Evolutionary conservation across 2,888 invertebrate genomes (phyloP).

Genomic region (Cryptosula pallasiana): DNA sequence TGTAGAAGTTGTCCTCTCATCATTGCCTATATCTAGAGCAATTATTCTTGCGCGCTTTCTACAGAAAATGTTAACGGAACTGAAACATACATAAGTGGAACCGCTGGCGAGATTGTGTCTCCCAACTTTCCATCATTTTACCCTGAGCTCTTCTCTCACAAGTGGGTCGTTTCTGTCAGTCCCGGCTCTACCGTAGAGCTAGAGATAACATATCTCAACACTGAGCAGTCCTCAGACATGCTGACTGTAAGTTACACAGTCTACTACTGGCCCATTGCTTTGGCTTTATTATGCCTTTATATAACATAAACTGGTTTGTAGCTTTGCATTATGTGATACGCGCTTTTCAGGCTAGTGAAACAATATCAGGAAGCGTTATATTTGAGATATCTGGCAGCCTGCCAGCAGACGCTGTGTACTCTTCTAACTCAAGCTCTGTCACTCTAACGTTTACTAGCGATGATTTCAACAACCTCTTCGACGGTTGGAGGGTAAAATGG

Average conservation of each 20-base stretch:
- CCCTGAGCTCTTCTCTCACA: background rate
- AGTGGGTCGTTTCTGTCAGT: background rate
- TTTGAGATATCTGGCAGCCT: background rate
- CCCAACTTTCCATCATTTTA: slow-evolving; percentile 12
- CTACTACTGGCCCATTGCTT: too few species aligned
- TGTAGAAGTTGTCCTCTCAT: too few species aligned
- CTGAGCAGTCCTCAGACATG: background rate
- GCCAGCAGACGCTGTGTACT: background rate
- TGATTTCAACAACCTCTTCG: background rate
- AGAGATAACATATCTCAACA: background rate
- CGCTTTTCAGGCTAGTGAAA: too few species aligned
- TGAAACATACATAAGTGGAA: background rate
- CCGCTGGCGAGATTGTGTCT: background rate
- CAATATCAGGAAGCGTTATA: background rate
- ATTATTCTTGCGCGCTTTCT: too few species aligned
- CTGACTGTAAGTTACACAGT: slow-evolving; percentile 22
- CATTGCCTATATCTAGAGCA: too few species aligned
- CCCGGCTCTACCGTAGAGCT: background rate
- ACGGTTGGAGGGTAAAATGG: background rate
- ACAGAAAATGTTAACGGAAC: slow-evolving; percentile 10
- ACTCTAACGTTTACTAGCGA: slow-evolving; percentile 7
- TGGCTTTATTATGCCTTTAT: too few species aligned
- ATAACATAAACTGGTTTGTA: too few species aligned
- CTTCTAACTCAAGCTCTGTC: slow-evolving; percentile 1
- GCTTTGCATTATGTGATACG: background rate